Conservation (phyloP, 2,888 invertebrate species). For the Brenthis daphne region DNA sequence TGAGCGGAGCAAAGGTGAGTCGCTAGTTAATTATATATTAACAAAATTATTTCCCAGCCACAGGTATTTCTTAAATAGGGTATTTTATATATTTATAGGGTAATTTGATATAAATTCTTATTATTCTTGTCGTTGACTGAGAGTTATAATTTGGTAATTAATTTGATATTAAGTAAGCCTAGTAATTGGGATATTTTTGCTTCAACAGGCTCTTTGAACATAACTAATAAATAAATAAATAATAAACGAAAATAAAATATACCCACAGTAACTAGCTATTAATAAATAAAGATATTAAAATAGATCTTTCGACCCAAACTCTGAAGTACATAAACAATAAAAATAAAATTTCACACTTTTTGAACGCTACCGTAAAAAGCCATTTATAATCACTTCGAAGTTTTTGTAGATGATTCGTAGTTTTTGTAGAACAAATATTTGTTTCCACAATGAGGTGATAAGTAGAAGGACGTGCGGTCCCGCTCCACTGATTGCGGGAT, state of each 20-base stretch:
- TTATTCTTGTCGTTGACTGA: background rate
- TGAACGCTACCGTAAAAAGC: slow-evolving; percentile 44
- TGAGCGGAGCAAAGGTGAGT: too few species aligned
- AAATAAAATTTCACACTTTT: slow-evolving; percentile 16
- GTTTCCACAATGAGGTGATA: slow-evolving; percentile 60
- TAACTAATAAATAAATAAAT: too few species aligned
- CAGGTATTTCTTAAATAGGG: too few species aligned
- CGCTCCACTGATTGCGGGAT: slow-evolving; percentile 49
- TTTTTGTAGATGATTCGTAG: slow-evolving; percentile 42
- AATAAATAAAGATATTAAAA: too few species aligned
- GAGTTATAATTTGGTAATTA: too few species aligned
- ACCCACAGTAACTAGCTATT: too few species aligned
- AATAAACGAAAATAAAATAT: too few species aligned
- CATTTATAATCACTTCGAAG: slow-evolving; percentile 21
- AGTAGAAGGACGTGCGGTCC: slow-evolving; percentile 48
- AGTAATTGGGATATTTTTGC: too few species aligned
- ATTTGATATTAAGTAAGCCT: too few species aligned
- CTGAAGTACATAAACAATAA: background rate
- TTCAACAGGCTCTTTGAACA: too few species aligned
- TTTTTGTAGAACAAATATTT: slow-evolving; percentile 63
- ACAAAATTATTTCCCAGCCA: too few species aligned
- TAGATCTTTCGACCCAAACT: background rate
- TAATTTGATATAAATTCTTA: background rate
- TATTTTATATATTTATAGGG: background rate
- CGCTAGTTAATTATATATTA: too few species aligned